Percentiles rank a stretch among this genome's conserved stretches.
phyloP scores from a whole-genome alignment of 1,140 invertebrate genomes.

The Scylla paramamosain region DNA sequence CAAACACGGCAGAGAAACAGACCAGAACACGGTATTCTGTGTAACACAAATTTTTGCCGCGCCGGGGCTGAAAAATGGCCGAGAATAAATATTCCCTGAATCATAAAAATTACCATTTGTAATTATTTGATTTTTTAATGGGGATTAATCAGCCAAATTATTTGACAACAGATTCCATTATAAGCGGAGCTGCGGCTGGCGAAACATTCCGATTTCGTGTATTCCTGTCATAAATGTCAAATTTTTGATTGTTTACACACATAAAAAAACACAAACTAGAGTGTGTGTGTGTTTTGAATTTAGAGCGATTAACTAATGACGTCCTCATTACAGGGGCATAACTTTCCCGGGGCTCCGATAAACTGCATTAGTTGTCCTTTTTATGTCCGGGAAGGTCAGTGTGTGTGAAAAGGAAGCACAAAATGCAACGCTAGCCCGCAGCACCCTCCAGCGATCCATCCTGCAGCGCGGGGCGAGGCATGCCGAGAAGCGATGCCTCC shows the following conservation, averaged over 20 bases:
- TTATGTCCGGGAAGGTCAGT: background rate
- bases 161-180: conserved; percentile 70
- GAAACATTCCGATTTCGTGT: conserved; percentile 56
- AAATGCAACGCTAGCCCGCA: background rate
- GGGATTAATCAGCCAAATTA: conserved; percentile 70
- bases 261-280: conserved; percentile 48
- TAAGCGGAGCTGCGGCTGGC: conserved; percentile 43
- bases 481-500: background rate
- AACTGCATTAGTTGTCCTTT: conserved; percentile 45
- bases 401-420: conserved; percentile 13
- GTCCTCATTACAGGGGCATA: conserved; percentile 61
- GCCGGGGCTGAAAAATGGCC: conserved; percentile 10
- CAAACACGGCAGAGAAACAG: conserved; percentile 1
- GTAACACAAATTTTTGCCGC: conserved; percentile 32
- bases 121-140: conserved; percentile 70
- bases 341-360: conserved; percentile 30
- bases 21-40: background rate
- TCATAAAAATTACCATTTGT: conserved; percentile 68
- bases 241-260: conserved; percentile 62
- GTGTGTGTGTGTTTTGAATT: conserved; percentile 70
- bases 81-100: conserved; percentile 64
- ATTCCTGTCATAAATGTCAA: conserved; percentile 65
- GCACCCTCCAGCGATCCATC: background rate
- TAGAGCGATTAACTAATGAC: conserved; percentile 67
- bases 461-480: background rate